Evolutionary conservation across 2,797 vertebrate species (phyloP), one percentile per base, ranked within the genome.

Genomic region (Hozukius guyotensis): DNA sequence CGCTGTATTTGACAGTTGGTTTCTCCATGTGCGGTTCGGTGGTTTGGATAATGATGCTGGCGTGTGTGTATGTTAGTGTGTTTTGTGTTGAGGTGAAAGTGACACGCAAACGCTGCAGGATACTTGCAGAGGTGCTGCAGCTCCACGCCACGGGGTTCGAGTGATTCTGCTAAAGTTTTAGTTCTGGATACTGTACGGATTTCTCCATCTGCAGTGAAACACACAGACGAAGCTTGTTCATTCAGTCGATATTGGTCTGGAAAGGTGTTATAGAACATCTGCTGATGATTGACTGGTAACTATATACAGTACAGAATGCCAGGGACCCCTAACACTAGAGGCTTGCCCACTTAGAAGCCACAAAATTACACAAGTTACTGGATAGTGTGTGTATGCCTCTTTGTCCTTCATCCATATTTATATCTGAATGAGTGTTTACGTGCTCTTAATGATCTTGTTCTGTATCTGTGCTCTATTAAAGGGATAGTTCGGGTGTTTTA

Each of bases 251-350:
- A 74, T 80, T 72, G 80, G 78, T 80, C 18, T 78, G 84, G 74
- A 88, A 80, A 81, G 65, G 66, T 64, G 69, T 78, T 82, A 49
- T 6, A 61, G 46, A 85, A 90, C 91, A 93, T 93, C 86, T 92
- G 88, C 83, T 68, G 79, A 63, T 88, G 90, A 89, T 85, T 89
- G 88, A 91, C 64, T 49, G 72, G 91, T 81, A 89, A 89, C 86
- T 72, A n/a, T 70, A 87, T 75, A 81, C 73, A 52, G 49, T 13
- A 8, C 25, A 79, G 56, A 77, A 85, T 49, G 70, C 67, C 74
- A 71, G 46, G 31, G 59, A 74, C 62, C 59, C 46, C 18, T 18
- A 69, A 80, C 34, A 76, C 71, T 46, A 52, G 4, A 32, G 29
- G 36, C 22, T 55, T 6, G 63, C 69, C 66, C 81, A 77, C 66